Evolutionary conservation across 2,797 vertebrate species (phyloP).

Genomic region (Lateolabrax maculatus): DNA sequence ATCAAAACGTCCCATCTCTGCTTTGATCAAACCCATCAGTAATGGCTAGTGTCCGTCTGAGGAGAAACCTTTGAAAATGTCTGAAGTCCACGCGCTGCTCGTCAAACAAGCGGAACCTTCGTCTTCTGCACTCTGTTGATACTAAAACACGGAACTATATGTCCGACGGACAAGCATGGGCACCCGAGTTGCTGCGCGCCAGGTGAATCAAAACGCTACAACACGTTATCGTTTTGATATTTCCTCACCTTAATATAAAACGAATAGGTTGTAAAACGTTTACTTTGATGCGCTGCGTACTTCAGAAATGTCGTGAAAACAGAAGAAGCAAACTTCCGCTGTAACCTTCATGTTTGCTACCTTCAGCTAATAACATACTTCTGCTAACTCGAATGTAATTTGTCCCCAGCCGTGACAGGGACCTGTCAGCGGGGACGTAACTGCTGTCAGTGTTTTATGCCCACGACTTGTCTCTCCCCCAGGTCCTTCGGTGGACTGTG

Average conservation of each 20-base stretch:
- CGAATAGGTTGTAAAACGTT: rapidly evolving
- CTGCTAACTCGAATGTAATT: not conserved
- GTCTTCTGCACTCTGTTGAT: rapidly evolving
- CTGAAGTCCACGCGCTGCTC: not conserved
- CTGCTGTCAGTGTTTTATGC: not conserved
- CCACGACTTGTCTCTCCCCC: slow-evolving; percentile 8
- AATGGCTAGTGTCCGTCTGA: not conserved
- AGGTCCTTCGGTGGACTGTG: slow-evolving; percentile 75
- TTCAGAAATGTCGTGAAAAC: not conserved
- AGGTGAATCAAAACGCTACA: slow-evolving; percentile 52
- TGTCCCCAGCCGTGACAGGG: not conserved
- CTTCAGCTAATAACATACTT: not conserved
- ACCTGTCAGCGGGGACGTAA: not conserved
- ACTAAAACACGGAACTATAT: slow-evolving; percentile 43
- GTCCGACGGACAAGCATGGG: slow-evolving; percentile 75
- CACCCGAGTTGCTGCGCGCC: slow-evolving; percentile 5
- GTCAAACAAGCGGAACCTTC: slow-evolving; percentile 67
- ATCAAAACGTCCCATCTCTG: not conserved
- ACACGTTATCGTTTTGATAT: not conserved
- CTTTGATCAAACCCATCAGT: not conserved
- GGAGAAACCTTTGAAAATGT: not conserved
- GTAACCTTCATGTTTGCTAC: slow-evolving; percentile 49
- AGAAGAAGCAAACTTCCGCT: not conserved
- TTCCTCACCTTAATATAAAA: not conserved
- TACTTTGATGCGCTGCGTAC: rapidly evolving